Conservation (phyloP, 2,797 vertebrate genomes). For the Aplochiton taeniatus region DNA sequence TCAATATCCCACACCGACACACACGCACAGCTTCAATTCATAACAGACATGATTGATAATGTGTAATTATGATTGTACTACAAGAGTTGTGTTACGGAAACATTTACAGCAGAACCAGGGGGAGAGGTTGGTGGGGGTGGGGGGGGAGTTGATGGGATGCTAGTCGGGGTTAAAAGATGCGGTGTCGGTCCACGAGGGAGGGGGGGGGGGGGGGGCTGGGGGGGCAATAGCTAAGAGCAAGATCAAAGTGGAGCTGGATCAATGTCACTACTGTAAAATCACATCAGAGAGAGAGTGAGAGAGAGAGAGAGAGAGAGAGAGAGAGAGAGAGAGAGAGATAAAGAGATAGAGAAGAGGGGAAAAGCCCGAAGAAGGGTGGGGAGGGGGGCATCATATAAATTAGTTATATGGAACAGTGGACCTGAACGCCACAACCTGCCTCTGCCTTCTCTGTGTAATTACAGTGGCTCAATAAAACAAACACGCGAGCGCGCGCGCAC, state of each 20-base stretch:
- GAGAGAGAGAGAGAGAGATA: not conserved
- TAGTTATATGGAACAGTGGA: too few species aligned
- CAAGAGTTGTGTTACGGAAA: too few species aligned
- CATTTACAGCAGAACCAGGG: not conserved
- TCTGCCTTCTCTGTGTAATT: too few species aligned
- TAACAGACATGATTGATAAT: too few species aligned
- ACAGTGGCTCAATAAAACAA: too few species aligned
- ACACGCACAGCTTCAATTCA: too few species aligned
- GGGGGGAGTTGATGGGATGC: slow-evolving; percentile 56
- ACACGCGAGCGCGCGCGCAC: not conserved
- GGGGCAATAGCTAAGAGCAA: slow-evolving; percentile 63
- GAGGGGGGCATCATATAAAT: too few species aligned
- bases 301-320: not conserved
- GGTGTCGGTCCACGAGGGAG: slow-evolving; percentile 58
- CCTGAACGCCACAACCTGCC: too few species aligned
- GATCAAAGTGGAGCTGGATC: slow-evolving; percentile 71
- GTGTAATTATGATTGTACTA: too few species aligned
- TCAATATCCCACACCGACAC: too few species aligned
- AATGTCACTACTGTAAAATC: slow-evolving; percentile 70
- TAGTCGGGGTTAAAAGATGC: slow-evolving; percentile 69
- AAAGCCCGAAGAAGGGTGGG: too few species aligned
- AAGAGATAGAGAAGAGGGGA: not conserved
- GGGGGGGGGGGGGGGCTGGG: slow-evolving; percentile 20
- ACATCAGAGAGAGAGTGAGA: slow-evolving; percentile 40
- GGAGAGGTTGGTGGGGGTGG: slow-evolving; percentile 17